A percentile compares a stretch with the other conserved stretches of the same genome.
phyloP scores from a whole-genome alignment of 2,113 vertebrate genomes.

The Perca flavescens region DNA sequence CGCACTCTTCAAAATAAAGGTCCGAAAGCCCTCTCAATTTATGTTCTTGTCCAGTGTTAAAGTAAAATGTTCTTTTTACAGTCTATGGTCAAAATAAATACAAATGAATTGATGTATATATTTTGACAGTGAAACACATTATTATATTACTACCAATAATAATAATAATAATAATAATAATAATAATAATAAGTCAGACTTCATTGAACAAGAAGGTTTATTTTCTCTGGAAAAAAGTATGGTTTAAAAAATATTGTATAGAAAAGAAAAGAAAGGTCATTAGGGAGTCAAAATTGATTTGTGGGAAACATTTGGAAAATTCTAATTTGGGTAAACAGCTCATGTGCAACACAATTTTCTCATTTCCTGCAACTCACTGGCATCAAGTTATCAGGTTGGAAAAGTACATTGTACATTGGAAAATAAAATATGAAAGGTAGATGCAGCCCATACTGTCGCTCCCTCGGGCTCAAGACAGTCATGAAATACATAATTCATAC shows the following conservation, averaged over 20 bases:
- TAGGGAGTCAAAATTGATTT: not conserved
- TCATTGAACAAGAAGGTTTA: constrained; percentile 35
- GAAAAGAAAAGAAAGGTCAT: constrained; percentile 1
- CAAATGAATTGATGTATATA: not conserved
- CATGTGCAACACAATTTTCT: not conserved
- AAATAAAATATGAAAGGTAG: not conserved
- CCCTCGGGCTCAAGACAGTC: not conserved
- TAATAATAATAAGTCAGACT: not conserved
- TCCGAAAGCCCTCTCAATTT: not conserved
- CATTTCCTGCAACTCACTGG: not conserved
- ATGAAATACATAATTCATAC: constrained; percentile 36
- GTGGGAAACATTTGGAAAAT: not conserved
- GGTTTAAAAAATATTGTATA: constrained; percentile 19
- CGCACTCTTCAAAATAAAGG: constrained; percentile 25
- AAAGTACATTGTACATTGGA: not conserved
- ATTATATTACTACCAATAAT: no score
- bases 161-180: not conserved
- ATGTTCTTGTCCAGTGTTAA: not conserved
- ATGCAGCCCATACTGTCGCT: not conserved
- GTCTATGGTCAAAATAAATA: no score
- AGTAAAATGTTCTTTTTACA: not conserved
- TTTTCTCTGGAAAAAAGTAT: constrained; percentile 37
- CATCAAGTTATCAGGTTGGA: not conserved
- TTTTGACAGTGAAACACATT: not conserved
- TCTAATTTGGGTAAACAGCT: not conserved